Conservation (phyloP, 2,888 invertebrate species). For the Drosophila anomalipes region DNA sequence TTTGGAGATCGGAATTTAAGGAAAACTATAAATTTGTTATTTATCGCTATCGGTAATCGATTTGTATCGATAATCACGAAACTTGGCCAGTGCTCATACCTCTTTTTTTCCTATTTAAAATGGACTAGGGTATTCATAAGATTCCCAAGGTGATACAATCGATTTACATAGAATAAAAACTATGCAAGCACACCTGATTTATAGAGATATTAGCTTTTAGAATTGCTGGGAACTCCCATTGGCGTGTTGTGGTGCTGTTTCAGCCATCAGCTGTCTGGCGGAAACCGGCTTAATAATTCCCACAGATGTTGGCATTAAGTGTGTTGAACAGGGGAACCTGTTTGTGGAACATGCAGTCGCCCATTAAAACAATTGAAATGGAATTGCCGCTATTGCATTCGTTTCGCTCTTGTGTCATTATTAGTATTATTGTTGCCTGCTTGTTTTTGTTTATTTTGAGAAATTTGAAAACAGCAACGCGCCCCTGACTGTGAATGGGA, state of each 20-base stretch:
- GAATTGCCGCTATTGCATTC: conserved; percentile 23
- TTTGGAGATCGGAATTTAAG: neutral
- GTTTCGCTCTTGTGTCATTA: neutral
- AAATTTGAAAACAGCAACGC: too few species aligned
- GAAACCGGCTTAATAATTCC: conserved; percentile 49
- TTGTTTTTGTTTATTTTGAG: neutral
- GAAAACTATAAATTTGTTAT: neutral
- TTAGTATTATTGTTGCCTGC: conserved; percentile 1
- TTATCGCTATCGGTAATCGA: neutral
- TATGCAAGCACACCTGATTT: neutral
- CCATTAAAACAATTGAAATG: conserved; percentile 1
- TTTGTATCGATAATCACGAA: neutral
- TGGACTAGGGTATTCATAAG: neutral
- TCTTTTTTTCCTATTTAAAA: neutral
- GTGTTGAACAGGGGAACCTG: conserved; percentile 46
- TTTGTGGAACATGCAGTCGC: conserved; percentile 22
- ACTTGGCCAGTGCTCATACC: neutral
- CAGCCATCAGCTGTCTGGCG: conserved; percentile 10
- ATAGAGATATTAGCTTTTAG: neutral
- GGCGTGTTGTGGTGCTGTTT: conserved; percentile 5
- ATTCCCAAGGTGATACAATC: neutral
- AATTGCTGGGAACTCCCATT: conserved; percentile 19
- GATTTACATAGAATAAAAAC: neutral
- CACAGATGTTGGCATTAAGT: conserved; percentile 49
- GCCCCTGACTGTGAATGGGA: neutral